phyloP scores from a whole-genome alignment of 2,113 vertebrate genomes.

The Saguinus midas region DNA sequence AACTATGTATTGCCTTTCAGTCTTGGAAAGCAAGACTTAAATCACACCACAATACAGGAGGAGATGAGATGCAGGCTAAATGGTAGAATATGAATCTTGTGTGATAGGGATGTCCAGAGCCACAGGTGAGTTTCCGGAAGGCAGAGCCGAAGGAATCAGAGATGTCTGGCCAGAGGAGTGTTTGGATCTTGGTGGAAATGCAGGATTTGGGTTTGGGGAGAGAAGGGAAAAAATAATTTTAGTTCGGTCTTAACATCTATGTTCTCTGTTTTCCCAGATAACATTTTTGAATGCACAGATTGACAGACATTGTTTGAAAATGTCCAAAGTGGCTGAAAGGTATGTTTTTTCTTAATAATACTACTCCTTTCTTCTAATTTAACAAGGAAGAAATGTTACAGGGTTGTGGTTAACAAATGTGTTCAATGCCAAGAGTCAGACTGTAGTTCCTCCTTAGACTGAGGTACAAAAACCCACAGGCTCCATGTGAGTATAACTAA shows the following conservation, averaged over 20 bases:
- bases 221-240: neutral
- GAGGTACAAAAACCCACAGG: neutral
- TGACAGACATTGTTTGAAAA: slow-evolving; percentile 98
- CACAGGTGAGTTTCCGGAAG: neutral
- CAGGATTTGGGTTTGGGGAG: neutral
- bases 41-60: neutral
- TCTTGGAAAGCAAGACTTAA: neutral
- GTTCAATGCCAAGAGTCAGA: neutral
- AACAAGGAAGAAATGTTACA: neutral
- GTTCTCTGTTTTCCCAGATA: slow-evolving; percentile 87
- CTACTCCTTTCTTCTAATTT: neutral
- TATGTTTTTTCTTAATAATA: slow-evolving; percentile 77
- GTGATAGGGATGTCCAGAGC: neutral
- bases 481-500: neutral
- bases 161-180: neutral
- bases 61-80: neutral
- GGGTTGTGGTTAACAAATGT: neutral
- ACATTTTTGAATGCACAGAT: slow-evolving; percentile 94
- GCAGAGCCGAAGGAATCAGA: neutral
- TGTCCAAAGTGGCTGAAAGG: slow-evolving; percentile 99
- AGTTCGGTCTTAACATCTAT: slow-evolving; percentile 62
- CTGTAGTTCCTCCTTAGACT: neutral
- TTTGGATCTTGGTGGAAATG: neutral
- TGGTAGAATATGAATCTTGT: neutral
- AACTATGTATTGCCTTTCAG: neutral